phyloP scores from a whole-genome alignment of 2,888 invertebrate genomes.

The Synanthedon andrenaeformis region DNA sequence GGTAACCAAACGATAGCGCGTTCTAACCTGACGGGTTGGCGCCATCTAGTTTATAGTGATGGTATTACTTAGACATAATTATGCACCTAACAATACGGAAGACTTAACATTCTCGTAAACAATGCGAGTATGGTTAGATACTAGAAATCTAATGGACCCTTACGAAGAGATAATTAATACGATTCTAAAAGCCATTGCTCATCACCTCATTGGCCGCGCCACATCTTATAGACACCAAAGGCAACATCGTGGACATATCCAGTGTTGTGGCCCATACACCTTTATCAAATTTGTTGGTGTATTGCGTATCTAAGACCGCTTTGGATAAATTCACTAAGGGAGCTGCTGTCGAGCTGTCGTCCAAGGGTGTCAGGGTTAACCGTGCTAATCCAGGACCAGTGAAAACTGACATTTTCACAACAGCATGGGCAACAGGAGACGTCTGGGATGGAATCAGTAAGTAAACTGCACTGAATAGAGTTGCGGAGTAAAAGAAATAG shows the following conservation, averaged over 20 bases:
- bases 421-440: conserved; percentile 1
- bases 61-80: no score
- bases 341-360: conserved; percentile 6
- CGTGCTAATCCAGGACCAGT: conserved; percentile 8
- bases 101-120: conserved; percentile 17
- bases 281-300: conserved; percentile 1
- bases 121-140: conserved; percentile 1
- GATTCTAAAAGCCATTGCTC: conserved; percentile 4
- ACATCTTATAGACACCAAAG: conserved; percentile 7
- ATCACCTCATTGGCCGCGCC: conserved; percentile 7
- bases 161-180: conserved; percentile 8
- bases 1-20: no score
- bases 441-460: not conserved
- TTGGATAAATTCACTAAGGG: conserved; percentile 10
- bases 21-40: no score
- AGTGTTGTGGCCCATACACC: conserved; percentile 1
- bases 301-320: conserved; percentile 5
- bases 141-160: conserved; percentile 1
- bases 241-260: conserved; percentile 8
- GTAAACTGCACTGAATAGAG: conserved; percentile 16
- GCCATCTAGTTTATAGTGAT: no score
- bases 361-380: conserved; percentile 8
- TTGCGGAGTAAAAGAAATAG: conserved; percentile 20
- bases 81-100: no score
- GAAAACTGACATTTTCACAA: conserved; percentile 4